phyloP scores from a whole-genome alignment of 2,888 invertebrate genomes.

The Sinodicranocentrus sp. region DNA sequence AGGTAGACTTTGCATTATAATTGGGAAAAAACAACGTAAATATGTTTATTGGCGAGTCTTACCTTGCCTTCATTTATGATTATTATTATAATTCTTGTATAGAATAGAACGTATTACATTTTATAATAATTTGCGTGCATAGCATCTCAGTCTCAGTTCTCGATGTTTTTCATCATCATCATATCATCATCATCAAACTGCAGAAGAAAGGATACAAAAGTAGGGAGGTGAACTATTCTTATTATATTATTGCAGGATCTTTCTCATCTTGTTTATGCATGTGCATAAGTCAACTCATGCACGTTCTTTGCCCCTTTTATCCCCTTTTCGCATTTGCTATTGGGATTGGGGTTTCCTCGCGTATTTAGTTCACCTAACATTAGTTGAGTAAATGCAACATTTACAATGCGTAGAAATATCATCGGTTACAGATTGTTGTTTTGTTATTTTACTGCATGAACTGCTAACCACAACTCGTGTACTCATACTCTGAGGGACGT shows the following conservation, averaged over 20 bases:
- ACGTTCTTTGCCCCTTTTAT: constrained; percentile 33
- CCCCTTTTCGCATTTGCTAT: constrained; percentile 28
- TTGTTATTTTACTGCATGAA: background rate
- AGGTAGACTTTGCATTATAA: background rate
- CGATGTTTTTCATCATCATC: no score
- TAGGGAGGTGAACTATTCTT: background rate
- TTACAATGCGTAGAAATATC: no score
- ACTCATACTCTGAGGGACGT: no score
- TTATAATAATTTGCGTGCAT: background rate
- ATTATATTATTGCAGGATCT: constrained; percentile 16
- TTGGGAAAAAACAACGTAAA: background rate
- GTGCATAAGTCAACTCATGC: constrained; percentile 24
- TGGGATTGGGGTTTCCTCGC: constrained; percentile 37
- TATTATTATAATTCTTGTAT: background rate
- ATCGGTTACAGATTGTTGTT: background rate
- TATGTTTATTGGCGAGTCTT: background rate
- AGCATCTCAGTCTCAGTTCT: background rate
- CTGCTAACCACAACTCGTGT: background rate
- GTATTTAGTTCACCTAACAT: constrained; percentile 28
- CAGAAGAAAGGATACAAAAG: no score
- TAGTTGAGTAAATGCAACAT: background rate
- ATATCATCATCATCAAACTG: no score
- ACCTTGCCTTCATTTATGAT: constrained; percentile 1
- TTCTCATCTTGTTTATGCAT: background rate
- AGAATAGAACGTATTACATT: background rate